phyloP scores from a whole-genome alignment of 1,140 invertebrate genomes.

The Hylyphantes graminicola region DNA sequence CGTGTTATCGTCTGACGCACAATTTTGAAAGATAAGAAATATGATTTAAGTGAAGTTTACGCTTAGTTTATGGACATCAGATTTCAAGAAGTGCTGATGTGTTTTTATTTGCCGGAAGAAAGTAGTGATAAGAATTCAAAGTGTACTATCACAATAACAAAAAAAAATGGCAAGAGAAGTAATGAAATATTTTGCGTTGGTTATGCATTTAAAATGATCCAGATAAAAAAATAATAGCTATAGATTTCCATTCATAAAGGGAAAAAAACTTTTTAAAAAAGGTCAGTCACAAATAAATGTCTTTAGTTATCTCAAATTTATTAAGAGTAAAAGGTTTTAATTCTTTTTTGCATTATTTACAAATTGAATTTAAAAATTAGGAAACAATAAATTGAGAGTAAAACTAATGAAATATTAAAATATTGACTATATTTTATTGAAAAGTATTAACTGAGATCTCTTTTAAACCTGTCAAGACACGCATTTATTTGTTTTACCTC shows the following conservation, averaged over 20 bases:
- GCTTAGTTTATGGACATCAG: conserved; percentile 46
- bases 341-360: too few relatives aligned
- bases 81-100: conserved; percentile 47
- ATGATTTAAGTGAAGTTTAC: conserved; percentile 56
- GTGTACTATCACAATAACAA: conserved; percentile 15
- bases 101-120: conserved; percentile 41
- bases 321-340: too few relatives aligned
- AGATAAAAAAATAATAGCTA: conserved; percentile 6
- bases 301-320: not conserved
- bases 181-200: not conserved
- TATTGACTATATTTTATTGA: too few relatives aligned
- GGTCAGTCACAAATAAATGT: not conserved
- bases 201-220: too few relatives aligned
- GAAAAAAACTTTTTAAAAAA: too few relatives aligned
- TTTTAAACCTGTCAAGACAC: too few relatives aligned
- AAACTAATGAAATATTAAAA: too few relatives aligned
- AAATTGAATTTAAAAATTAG: too few relatives aligned
- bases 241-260: not conserved
- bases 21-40: conserved; percentile 42
- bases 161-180: not conserved
- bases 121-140: conserved; percentile 46
- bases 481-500: too few relatives aligned
- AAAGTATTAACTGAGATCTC: too few relatives aligned
- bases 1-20: conserved; percentile 6
- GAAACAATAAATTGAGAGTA: too few relatives aligned